phyloP scores from a whole-genome alignment of 2,113 vertebrate species.

The Salvelinus fontinalis region DNA sequence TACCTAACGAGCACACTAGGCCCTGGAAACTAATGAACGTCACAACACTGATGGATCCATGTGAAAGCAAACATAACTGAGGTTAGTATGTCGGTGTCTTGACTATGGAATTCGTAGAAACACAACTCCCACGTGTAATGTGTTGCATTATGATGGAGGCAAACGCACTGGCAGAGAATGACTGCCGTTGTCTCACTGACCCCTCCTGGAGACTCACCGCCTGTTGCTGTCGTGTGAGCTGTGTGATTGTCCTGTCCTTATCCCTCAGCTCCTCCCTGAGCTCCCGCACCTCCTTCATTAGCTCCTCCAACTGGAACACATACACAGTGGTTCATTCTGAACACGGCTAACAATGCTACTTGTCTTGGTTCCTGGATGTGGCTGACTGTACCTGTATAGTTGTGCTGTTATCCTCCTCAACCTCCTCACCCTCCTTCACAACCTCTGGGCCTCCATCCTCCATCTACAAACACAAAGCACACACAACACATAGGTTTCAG shows the following conservation, averaged over 20 bases:
- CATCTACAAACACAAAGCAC: conserved; percentile 53
- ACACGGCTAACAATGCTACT: not conserved
- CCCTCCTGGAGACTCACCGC: conserved; percentile 51
- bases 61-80: conserved; percentile 38
- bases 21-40: conserved; percentile 59
- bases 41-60: conserved; percentile 37
- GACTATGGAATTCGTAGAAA: not conserved
- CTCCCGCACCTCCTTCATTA: conserved; percentile 85
- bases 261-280: conserved; percentile 88
- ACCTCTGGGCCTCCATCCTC: conserved; percentile 63
- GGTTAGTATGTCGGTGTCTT: conserved; percentile 24
- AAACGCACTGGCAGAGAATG: too few relatives aligned
- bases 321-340: conserved; percentile 9
- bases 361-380: not conserved
- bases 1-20: conserved; percentile 55
- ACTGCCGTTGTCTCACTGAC: not conserved
- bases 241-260: conserved; percentile 88
- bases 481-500: not conserved
- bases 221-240: conserved; percentile 74
- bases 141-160: too few relatives aligned
- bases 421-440: conserved; percentile 56
- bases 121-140: too few relatives aligned
- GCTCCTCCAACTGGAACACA: conserved; percentile 80
- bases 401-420: conserved; percentile 54
- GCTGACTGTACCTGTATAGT: conserved; percentile 51